phyloP scores from a whole-genome alignment of 1,140 invertebrate genomes.

The Holotrichia oblita region DNA sequence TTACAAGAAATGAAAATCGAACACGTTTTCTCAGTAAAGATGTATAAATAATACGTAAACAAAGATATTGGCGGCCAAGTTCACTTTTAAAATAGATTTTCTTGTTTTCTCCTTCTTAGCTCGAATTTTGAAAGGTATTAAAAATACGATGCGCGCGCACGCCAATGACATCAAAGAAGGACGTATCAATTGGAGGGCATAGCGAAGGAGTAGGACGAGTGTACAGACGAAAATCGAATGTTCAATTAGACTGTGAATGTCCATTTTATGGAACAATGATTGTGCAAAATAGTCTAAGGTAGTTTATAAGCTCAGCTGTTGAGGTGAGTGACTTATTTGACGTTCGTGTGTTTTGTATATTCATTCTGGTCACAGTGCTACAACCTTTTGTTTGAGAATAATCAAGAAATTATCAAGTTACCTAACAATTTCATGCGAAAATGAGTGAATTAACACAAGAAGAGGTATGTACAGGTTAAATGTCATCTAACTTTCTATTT shows the following conservation, averaged over 20 bases:
- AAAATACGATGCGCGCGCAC: conserved; percentile 36
- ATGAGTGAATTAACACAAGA: conserved; percentile 80
- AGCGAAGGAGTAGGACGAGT: neutral
- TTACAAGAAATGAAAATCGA: neutral
- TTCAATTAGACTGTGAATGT: conserved; percentile 51
- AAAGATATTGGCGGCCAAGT: conserved; percentile 49
- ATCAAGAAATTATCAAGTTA: conserved; percentile 37
- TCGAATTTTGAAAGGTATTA: conserved; percentile 34
- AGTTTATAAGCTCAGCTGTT: conserved; percentile 56
- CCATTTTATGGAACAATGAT: conserved; percentile 42
- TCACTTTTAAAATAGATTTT: conserved; percentile 45
- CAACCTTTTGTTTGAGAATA: conserved; percentile 35
- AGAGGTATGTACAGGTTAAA: conserved; percentile 67
- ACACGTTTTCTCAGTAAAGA: conserved; percentile 29
- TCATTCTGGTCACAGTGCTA: conserved; percentile 28
- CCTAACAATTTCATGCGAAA: conserved; percentile 44
- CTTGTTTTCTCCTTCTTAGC: conserved; percentile 27
- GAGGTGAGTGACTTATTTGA: conserved; percentile 58
- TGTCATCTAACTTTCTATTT: conserved; percentile 43
- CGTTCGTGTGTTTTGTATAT: conserved; percentile 49
- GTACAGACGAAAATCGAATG: conserved; percentile 28
- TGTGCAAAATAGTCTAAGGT: conserved; percentile 51
- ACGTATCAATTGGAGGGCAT: conserved; percentile 10
- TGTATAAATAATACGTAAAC: conserved; percentile 38
- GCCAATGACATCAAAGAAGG: conserved; percentile 22